phyloP scores from a whole-genome alignment of 2,113 vertebrate species.

The Vireo altiloquus region DNA sequence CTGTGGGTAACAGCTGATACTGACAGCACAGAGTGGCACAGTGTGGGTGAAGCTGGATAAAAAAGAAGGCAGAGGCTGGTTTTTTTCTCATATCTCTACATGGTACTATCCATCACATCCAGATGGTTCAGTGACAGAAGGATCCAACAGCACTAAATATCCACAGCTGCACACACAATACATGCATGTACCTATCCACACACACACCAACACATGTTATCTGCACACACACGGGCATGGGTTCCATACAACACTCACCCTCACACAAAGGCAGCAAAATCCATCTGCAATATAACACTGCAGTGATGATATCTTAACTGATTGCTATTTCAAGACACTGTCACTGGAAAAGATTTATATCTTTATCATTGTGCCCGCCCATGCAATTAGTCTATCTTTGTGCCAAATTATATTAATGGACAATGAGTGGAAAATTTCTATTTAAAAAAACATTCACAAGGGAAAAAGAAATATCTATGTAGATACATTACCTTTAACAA shows the following conservation, averaged over 20 bases:
- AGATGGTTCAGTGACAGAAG: neutral
- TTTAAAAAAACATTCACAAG: neutral
- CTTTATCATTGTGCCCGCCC: neutral
- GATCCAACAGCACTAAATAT: neutral
- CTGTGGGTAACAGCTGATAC: neutral
- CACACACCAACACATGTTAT: no score
- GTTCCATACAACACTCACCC: neutral
- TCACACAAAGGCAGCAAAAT: neutral
- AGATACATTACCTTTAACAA: neutral
- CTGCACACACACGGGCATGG: neutral
- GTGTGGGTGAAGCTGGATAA: neutral
- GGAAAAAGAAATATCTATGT: neutral
- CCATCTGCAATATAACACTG: neutral
- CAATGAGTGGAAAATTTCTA: neutral
- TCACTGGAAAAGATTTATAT: neutral
- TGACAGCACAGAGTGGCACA: rapidly evolving
- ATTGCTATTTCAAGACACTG: neutral
- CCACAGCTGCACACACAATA: neutral
- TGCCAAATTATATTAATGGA: neutral
- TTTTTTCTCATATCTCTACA: neutral
- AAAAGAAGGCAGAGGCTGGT: neutral
- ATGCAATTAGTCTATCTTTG: neutral
- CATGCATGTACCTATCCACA: neutral
- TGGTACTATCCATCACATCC: neutral
- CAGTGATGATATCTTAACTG: neutral